Evolutionary conservation across 2,888 invertebrate genomes (phyloP).

Genomic region (Apotomis turbidana): DNA sequence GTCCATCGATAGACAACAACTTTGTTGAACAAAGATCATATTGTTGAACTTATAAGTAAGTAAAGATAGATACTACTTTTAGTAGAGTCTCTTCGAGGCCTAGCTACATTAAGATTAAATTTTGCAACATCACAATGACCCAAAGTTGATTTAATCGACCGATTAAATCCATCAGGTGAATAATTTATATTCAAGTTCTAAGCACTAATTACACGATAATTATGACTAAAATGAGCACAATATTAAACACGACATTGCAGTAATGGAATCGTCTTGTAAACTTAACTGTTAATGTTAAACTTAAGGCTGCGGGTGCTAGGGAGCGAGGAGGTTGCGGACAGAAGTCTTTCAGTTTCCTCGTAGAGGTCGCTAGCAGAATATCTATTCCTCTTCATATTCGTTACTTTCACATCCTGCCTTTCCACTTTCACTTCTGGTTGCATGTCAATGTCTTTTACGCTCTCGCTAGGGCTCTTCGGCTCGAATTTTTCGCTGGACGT

Average conservation of each 20-base stretch:
- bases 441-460: conserved; percentile 63
- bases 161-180: conserved; percentile 55
- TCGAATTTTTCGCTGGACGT: conserved; percentile 70
- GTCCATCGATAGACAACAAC: conserved; percentile 5
- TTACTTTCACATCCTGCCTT: conserved; percentile 64
- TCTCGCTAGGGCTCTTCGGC: conserved; percentile 64
- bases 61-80: conserved; percentile 19
- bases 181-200: conserved; percentile 54
- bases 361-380: conserved; percentile 89
- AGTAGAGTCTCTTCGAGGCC: conserved; percentile 36
- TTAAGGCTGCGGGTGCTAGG: conserved; percentile 87
- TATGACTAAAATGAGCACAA: conserved; percentile 62
- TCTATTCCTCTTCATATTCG: conserved; percentile 79
- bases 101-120: conserved; percentile 12
- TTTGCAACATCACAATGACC: conserved; percentile 32
- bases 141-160: conserved; percentile 46
- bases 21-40: conserved; percentile 32
- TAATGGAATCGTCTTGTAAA: conserved; percentile 62
- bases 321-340: conserved; percentile 81
- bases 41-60: conserved; percentile 7
- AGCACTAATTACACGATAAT: conserved; percentile 50
- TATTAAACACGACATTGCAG: conserved; percentile 51
- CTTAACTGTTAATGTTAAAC: conserved; percentile 77
- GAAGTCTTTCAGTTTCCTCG: conserved; percentile 82
- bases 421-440: conserved; percentile 66